Evolutionary conservation across 2,113 vertebrate genomes (phyloP), one percentile per base, ranked within the genome.

Genomic region (Tympanuchus pallidicinctus): DNA sequence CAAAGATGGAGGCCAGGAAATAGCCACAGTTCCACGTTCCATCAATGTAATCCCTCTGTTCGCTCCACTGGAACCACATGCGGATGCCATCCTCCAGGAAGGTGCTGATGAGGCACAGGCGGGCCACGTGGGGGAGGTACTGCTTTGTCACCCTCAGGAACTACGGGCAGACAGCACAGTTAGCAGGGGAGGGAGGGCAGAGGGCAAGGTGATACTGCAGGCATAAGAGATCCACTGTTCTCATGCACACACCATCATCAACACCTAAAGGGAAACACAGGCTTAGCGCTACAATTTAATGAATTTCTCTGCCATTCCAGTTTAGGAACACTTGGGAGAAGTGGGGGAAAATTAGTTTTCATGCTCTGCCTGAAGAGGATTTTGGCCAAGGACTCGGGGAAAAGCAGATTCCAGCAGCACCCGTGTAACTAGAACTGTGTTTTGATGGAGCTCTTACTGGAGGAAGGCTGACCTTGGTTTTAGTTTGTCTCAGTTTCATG

Each of bases 21-120:
- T 99, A 99, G 95, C 99, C 99, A 25, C 99, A 99, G 97, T 90
- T 98, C 99, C 99, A 99, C 11, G 99, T 99, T 73, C 94, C 98
- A 56, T 99, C 98, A 4, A 99, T 99, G 98, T 99, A 99, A 94
- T 99, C 99, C 22, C 98, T 98, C 98, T 99, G 99, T 77, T 99
- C 99, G 0, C 98, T 97, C 99, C 99, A 99, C 98, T 99, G 99
- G 97, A 99, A 98, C 99, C 99, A 99, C 99, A 99, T 99, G 89
- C 99, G 99, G 93, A 99, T 98, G 86, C 99, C 99, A 4, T 99
- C 99, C 97, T 99, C 99, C 95, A 99, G 98, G 97, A 99, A 99
- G 90, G 99, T 99, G 98, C 99, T 99, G 98, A 99, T 99, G 13
- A 99, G 98, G 97, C 99, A 99, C 27, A 99, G 98, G 9, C 98